These are phyloP conservation scores for Butastur rufipennis DNA, from an alignment of 2,113 vertebrate genomes.

Conservation along the genomic window DNA sequence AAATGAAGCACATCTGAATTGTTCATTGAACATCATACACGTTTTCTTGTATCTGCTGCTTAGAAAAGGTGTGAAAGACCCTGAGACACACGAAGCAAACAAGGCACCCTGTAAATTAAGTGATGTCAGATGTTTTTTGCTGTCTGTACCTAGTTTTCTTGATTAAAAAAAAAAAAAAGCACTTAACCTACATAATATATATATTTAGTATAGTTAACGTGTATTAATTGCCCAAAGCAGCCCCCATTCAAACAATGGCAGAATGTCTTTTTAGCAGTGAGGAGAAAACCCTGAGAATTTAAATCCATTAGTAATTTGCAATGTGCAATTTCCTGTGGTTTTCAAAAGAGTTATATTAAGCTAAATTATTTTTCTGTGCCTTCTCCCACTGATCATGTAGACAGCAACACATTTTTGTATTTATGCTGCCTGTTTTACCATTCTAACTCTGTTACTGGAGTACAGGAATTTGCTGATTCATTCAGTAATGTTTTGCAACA, in stretches of 20 bases:
- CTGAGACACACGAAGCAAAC: neutral
- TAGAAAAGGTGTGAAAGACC: neutral
- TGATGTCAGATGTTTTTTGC: neutral
- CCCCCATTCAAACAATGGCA: neutral
- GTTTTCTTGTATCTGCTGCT: neutral
- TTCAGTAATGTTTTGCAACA: neutral
- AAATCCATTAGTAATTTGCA: neutral
- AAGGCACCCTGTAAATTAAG: neutral
- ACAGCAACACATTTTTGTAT: neutral
- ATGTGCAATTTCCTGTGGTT: neutral
- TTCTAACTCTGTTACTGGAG: neutral
- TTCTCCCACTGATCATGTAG: neutral
- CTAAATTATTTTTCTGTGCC: neutral
- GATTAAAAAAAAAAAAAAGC: neutral
- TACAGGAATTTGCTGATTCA: neutral
- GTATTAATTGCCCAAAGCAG: neutral
- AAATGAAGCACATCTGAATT: neutral
- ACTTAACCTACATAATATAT: neutral
- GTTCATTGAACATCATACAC: neutral
- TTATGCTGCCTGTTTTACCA: neutral
- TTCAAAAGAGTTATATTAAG: neutral
- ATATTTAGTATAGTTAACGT: neutral
- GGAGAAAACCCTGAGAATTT: neutral
- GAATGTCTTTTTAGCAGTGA: neutral
- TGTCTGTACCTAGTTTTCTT: neutral